Conservation (phyloP, 2,113 vertebrate species). For the Climacteris rufus region DNA sequence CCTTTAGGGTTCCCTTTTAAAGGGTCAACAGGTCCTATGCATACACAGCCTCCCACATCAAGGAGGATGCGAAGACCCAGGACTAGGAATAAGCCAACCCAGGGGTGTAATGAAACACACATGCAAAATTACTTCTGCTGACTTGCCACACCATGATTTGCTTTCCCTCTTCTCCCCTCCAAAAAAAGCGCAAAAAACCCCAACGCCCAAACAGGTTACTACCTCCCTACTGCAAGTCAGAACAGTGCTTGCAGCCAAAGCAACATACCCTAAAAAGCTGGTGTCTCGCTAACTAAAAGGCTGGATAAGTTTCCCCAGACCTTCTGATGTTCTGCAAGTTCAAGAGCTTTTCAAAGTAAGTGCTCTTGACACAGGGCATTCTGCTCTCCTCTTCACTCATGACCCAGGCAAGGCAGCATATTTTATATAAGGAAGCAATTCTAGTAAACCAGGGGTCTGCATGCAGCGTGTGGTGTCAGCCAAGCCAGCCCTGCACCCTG, state of each 20-base stretch:
- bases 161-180: not conserved
- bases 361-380: constrained; percentile 10
- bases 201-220: not conserved
- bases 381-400: not conserved
- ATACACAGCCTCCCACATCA: not conserved
- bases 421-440: not conserved
- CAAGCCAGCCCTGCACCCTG: not conserved
- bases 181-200: not conserved
- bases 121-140: not conserved
- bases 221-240: not conserved
- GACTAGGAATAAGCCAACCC: not conserved
- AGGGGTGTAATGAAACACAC: not conserved
- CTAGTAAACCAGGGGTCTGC: not conserved
- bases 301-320: not conserved
- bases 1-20: not conserved
- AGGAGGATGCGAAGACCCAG: not conserved
- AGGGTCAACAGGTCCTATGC: not conserved
- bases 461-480: not conserved
- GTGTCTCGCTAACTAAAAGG: not conserved
- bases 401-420: not conserved
- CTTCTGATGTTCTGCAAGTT: constrained; percentile 9
- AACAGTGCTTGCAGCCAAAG: not conserved
- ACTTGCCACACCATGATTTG: not conserved
- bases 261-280: not conserved
- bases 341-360: constrained; percentile 36